A percentile compares a stretch with the other conserved stretches of the same genome.
Evolutionary conservation across 2,113 vertebrate species (phyloP).

Genomic region (Myiozetetes cayanensis): DNA sequence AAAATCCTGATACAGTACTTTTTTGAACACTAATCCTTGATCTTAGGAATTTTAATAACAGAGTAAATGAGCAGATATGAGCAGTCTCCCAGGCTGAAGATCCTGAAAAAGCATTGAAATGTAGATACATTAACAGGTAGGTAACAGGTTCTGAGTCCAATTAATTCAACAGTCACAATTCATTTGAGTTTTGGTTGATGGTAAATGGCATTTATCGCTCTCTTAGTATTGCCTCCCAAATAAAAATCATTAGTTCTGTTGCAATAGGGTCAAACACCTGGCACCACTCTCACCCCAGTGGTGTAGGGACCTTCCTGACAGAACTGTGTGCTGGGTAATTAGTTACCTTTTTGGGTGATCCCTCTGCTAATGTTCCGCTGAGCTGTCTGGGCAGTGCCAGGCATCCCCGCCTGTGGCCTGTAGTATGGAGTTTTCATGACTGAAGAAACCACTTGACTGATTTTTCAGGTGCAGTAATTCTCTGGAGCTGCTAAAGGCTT

Average conservation of each 20-base stretch:
- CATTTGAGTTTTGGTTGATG: neutral
- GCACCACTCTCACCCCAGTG: accelerated
- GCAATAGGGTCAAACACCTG: accelerated
- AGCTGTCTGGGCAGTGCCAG: neutral
- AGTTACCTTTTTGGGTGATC: neutral
- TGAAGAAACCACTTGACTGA: neutral
- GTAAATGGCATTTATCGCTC: neutral
- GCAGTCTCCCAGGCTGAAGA: neutral
- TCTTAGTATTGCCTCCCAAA: neutral
- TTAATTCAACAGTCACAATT: neutral
- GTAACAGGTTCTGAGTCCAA: neutral
- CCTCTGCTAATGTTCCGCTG: accelerated
- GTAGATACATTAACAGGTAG: neutral
- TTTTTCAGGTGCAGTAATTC: neutral
- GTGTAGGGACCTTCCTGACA: neutral
- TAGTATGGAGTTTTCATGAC: neutral
- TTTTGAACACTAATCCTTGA: neutral
- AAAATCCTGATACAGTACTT: neutral
- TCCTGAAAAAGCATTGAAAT: neutral
- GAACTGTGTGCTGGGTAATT: neutral
- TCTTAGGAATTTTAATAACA: neutral
- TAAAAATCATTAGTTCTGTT: accelerated
- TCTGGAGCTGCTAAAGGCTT: neutral
- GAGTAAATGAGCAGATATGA: neutral
- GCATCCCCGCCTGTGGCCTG: accelerated